Percentiles rank a stretch among this genome's conserved stretches.
These are phyloP conservation scores for Alviniconcha marisindica DNA, from an alignment of 1,140 invertebrate species.

Conservation along the genomic window DNA sequence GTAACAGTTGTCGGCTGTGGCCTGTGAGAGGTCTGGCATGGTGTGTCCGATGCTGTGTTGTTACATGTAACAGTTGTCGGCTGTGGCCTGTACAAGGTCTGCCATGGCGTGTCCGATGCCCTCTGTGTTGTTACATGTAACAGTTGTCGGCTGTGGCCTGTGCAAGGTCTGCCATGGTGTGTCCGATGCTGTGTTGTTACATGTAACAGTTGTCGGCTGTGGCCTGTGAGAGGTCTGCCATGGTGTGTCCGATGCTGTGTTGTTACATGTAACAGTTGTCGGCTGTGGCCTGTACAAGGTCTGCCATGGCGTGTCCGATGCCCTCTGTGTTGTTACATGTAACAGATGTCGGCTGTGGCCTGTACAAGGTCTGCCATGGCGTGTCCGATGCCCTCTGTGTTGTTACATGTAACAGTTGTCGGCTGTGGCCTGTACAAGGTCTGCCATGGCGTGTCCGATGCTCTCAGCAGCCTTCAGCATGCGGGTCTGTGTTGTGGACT, in stretches of 20 bases:
- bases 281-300: too few relatives aligned
- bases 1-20: slow-evolving; percentile 22
- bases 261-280: too few relatives aligned
- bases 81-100: too few relatives aligned
- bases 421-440: slow-evolving; percentile 30
- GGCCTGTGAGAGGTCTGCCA: slow-evolving; percentile 32
- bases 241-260: slow-evolving; percentile 31
- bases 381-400: slow-evolving; percentile 26
- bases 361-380: slow-evolving; percentile 35
- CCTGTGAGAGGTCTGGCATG: too few relatives aligned
- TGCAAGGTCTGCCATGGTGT: too few relatives aligned
- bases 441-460: slow-evolving; percentile 37
- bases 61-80: too few relatives aligned
- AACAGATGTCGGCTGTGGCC: slow-evolving; percentile 24
- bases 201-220: slow-evolving; percentile 24
- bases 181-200: too few relatives aligned
- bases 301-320: slow-evolving; percentile 31
- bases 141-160: too few relatives aligned
- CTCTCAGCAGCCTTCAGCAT: slow-evolving; percentile 22
- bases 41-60: too few relatives aligned
- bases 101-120: too few relatives aligned
- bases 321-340: too few relatives aligned
- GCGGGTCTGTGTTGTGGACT: not conserved
- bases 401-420: slow-evolving; percentile 18
- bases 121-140: too few relatives aligned